phyloP scores from a whole-genome alignment of 1,140 invertebrate genomes.

The Drosophila arawakana region DNA sequence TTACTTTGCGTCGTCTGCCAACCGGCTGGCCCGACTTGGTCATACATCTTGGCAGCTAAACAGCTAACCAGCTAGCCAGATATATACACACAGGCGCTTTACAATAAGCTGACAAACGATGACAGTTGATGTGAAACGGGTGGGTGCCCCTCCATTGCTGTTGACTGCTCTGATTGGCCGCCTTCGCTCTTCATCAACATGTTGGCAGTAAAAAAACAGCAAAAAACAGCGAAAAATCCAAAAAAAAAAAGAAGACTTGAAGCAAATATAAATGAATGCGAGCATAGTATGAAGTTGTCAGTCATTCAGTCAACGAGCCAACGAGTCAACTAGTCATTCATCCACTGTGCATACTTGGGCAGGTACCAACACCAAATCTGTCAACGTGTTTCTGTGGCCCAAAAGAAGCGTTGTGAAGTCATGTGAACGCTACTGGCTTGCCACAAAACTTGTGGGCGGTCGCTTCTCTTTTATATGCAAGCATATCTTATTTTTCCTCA shows the following conservation, averaged over 20 bases:
- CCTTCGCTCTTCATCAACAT: conserved; percentile 40
- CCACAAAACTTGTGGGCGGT: conserved; percentile 72
- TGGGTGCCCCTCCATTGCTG: conserved; percentile 60
- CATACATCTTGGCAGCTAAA: conserved; percentile 71
- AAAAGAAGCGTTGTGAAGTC: conserved; percentile 51
- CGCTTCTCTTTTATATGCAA: conserved; percentile 62
- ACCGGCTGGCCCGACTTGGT: conserved; percentile 59
- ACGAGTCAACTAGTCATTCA: conserved; percentile 15
- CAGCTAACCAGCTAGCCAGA: conserved; percentile 1
- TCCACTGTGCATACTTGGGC: conserved; percentile 27
- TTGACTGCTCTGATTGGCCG: conserved; percentile 74
- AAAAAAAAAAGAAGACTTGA: conserved; percentile 5
- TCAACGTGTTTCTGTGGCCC: conserved; percentile 63
- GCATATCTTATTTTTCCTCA: conserved; percentile 54
- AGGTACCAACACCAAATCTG: conserved; percentile 80
- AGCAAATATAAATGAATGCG: conserved; percentile 51
- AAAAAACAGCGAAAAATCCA: no score
- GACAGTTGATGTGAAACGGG: conserved; percentile 81
- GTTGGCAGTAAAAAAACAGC: conserved; percentile 37
- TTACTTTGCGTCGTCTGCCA: conserved; percentile 59
- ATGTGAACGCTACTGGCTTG: conserved; percentile 44
- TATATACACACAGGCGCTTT: conserved; percentile 26
- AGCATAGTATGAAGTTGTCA: conserved; percentile 78
- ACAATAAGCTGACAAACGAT: conserved; percentile 84
- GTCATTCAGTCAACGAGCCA: conserved; percentile 46